Evolutionary conservation across 2,797 vertebrate species (phyloP).

Genomic region (Hippoglossus hippoglossus): DNA sequence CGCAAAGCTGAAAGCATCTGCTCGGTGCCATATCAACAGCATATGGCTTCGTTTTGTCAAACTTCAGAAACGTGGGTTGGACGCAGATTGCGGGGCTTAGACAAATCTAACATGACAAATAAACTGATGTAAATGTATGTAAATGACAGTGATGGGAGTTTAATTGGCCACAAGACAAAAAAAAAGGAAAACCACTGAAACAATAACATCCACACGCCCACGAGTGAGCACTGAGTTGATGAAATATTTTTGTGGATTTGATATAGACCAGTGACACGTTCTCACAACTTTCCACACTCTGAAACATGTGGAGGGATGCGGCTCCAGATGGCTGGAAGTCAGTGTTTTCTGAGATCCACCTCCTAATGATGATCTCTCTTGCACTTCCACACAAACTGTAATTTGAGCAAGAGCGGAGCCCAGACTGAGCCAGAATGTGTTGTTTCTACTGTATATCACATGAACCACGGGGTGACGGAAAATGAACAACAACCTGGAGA

Average conservation of each 20-base stretch:
- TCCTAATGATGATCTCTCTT: conserved; percentile 61
- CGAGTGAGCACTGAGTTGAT: conserved; percentile 55
- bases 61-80: conserved; percentile 38
- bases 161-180: conserved; percentile 57
- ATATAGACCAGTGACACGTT: conserved; percentile 71
- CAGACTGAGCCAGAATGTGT: conserved; percentile 42
- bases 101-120: conserved; percentile 68
- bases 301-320: conserved; percentile 70
- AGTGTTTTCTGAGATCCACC: conserved; percentile 63
- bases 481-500: conserved; percentile 51
- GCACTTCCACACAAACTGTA: conserved; percentile 53
- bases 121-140: conserved; percentile 60
- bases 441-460: conserved; percentile 44
- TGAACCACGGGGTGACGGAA: conserved; percentile 52
- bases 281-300: conserved; percentile 74
- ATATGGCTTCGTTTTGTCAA: conserved; percentile 57
- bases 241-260: conserved; percentile 73
- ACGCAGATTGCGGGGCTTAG: conserved; percentile 35
- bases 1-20: conserved; percentile 24
- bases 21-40: conserved; percentile 40
- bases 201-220: conserved; percentile 71
- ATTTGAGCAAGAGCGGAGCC: conserved; percentile 38
- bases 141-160: conserved; percentile 56
- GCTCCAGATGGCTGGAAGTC: conserved; percentile 77
- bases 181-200: conserved; percentile 53